Base-by-base conservation (phyloP, 2,113 vertebrate genomes). In the Trochalopteron elliotii region DNA sequence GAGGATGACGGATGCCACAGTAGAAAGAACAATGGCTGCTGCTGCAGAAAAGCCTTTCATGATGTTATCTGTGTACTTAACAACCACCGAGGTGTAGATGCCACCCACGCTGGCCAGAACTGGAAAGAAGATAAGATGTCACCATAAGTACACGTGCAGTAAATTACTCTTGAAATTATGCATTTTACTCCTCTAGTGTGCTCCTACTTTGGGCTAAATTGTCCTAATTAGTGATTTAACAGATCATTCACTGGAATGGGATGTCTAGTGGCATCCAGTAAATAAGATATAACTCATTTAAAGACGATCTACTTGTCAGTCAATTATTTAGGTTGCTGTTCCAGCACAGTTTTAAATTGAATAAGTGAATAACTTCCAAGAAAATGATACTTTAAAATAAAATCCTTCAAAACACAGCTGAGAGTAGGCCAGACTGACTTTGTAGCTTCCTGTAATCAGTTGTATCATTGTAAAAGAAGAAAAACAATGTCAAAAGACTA, bases 11-110 rank as follows among this genome's bases (percentile, higher is more conserved):
- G 99, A 99, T 10, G 99, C 99, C 70, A 99, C 92, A 2, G 99
- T 99, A 23, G 99, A 99, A n/a, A 99, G 97, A n/a, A 99, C 97
- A 40, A 99, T 99, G 72, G 99, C 99, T 1, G 99, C 98, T 0
- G 99, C 99, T 5, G 99, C 99, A 45, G 99, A 99, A 94, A 99
- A 99, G 35, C 99, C 99, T 95, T 99, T 99, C 99, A 99, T 99
- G 78, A 99, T 99, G 94, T 99, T 99, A 94, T 99, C 99, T 0
- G 99, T 99, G 96, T 99, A 99, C 95, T 99, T 99, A 74, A 99
- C 99, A 83, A 99, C 99, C 2, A 99, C 96, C 0, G 99, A 99
- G 1, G 99, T 99, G 97, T 99, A 99, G 74, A 99, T 97, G 25
- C 99, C 99, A 11, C 99, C 99, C 21, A 99, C 98, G 10, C 99